Percentiles rank a stretch among this genome's conserved stretches.
Evolutionary conservation across 2,113 vertebrate genomes (phyloP).

Genomic region (Catharus bicknelli): DNA sequence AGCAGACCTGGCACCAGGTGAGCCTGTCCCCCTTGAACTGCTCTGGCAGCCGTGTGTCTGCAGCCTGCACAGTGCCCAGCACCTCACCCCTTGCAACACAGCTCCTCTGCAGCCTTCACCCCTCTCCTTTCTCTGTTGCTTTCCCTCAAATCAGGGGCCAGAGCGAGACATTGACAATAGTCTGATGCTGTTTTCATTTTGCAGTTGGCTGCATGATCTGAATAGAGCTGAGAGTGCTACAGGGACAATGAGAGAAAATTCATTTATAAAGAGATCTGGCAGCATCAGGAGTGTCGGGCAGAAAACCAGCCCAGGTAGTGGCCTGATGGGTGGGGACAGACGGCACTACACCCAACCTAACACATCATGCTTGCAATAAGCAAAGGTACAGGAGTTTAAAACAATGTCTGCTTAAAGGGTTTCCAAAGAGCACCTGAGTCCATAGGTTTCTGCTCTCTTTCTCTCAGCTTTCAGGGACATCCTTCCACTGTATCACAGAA

Average conservation of each 20-base stretch:
- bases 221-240: not conserved
- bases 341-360: not conserved
- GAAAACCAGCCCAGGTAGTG: not conserved
- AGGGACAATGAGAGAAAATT: not conserved
- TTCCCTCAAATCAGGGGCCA: not conserved
- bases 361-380: accelerated
- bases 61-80: not conserved
- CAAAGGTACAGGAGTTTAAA: not conserved
- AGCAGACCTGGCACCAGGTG: accelerated
- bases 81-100: accelerated
- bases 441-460: not conserved
- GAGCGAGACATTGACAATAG: not conserved
- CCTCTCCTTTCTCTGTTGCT: not conserved
- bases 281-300: not conserved
- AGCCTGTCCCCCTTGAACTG: not conserved
- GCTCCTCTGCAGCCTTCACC: accelerated
- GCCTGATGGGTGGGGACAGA: not conserved
- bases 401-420: not conserved
- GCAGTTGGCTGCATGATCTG: slow-evolving; percentile 43
- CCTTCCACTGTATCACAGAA: not conserved
- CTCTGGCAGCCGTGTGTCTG: not conserved
- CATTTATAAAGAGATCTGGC: not conserved
- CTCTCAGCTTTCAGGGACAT: not conserved
- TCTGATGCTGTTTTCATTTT: slow-evolving; percentile 36
- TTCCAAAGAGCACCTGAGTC: not conserved